Conservation (phyloP, 2,113 vertebrate genomes). For the Carlito syrichta region DNA sequence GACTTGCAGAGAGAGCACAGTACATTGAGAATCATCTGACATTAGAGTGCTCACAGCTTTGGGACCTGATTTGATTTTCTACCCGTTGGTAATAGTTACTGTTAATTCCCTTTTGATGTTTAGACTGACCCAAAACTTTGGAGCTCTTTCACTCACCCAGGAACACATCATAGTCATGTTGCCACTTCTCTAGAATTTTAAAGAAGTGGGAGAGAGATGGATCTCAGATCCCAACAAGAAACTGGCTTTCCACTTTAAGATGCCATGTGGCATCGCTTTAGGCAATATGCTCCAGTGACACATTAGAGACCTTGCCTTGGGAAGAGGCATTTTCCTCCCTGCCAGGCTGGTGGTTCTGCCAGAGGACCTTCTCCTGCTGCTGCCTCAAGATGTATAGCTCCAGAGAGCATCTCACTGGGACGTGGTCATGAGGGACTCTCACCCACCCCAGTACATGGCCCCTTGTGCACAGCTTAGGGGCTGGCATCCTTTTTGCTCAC, state of each 20-base stretch:
- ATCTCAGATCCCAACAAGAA: not conserved
- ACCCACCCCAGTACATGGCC: not conserved
- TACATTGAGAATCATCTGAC: not conserved
- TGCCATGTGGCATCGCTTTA: not conserved
- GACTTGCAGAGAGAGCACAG: not conserved
- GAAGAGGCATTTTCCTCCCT: not conserved
- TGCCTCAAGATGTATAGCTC: not conserved
- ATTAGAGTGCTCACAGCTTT: not conserved
- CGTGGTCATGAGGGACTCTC: fast-evolving
- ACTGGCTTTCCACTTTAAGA: not conserved
- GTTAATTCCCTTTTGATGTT: not conserved
- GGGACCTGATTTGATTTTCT: not conserved
- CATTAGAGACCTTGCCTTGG: not conserved
- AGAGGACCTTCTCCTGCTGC: not conserved
- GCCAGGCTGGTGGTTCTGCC: conserved; percentile 14
- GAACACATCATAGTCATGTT: not conserved
- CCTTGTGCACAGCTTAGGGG: not conserved
- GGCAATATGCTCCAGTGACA: not conserved
- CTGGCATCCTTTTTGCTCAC: not conserved
- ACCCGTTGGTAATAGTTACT: not conserved
- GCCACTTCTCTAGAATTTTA: not conserved
- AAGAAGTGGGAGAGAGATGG: not conserved
- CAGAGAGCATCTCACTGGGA: conserved; percentile 2
- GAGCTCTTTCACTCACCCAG: not conserved
- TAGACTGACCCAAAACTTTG: not conserved